Conservation (phyloP, 2,113 vertebrate species). For the Pluvianellus socialis region DNA sequence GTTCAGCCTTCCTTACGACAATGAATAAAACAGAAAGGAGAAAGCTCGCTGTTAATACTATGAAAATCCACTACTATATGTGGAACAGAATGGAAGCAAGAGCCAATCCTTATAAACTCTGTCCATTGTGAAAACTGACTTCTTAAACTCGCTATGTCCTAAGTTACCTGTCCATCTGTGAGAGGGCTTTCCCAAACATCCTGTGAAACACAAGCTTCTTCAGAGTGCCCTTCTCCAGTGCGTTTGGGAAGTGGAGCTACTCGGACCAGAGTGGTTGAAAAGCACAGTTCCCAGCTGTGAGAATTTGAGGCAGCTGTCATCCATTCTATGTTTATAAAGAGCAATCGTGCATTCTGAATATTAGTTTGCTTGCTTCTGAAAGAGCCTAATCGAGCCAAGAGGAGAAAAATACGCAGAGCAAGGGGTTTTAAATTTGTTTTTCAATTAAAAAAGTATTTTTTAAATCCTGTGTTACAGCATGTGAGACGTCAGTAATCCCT, state of each 20-base stretch:
- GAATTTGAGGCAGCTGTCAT: neutral
- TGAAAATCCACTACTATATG: neutral
- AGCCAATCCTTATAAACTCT: neutral
- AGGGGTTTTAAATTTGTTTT: rapidly evolving
- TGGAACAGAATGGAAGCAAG: neutral
- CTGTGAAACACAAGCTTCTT: neutral
- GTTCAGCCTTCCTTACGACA: neutral
- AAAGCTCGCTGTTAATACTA: neutral
- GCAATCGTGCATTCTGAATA: neutral
- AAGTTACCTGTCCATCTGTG: neutral
- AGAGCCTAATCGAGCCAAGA: neutral
- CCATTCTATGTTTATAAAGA: neutral
- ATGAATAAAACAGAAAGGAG: neutral
- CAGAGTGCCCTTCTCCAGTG: neutral
- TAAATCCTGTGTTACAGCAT: neutral
- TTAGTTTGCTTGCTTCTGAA: neutral
- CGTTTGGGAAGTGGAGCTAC: neutral
- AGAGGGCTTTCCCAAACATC: neutral
- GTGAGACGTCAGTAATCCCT: constrained; percentile 19
- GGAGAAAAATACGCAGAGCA: neutral
- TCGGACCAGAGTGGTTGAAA: neutral
- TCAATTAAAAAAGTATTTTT: neutral
- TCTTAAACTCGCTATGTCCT: neutral
- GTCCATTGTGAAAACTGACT: neutral
- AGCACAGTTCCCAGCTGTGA: neutral